These are phyloP conservation scores for Salarias fasciatus DNA, from an alignment of 2,797 vertebrate species.

Conservation along the genomic window DNA sequence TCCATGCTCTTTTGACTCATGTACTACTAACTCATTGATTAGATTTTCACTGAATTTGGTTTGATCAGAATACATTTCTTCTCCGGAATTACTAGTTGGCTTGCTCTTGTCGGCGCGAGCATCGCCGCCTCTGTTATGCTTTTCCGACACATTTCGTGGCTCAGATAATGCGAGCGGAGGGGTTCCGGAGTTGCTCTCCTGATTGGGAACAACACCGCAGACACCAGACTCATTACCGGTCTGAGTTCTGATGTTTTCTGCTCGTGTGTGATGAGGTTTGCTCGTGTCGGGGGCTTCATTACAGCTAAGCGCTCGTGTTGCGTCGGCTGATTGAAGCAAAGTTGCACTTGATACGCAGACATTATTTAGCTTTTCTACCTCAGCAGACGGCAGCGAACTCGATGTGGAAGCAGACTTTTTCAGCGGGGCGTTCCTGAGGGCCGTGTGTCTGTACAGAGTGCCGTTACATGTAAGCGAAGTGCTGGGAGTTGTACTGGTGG, in stretches of 20 bases:
- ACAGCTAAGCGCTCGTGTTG: slow-evolving; percentile 7
- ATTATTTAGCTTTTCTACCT: slow-evolving; percentile 38
- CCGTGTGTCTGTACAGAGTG: slow-evolving; percentile 17
- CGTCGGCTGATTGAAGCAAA: slow-evolving; percentile 39
- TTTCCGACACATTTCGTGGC: slow-evolving; percentile 31
- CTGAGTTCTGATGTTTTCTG: slow-evolving; percentile 18
- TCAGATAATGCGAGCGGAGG: slow-evolving; percentile 6
- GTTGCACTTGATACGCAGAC: slow-evolving; percentile 22
- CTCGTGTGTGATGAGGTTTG: slow-evolving; percentile 5
- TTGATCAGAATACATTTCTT: slow-evolving; percentile 15
- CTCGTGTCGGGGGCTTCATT: background rate
- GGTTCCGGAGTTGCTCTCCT: slow-evolving; percentile 30
- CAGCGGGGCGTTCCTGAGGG: slow-evolving; percentile 45
- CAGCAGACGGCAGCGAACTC: slow-evolving; percentile 4
- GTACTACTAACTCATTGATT: slow-evolving; percentile 45
- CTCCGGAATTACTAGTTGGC: slow-evolving; percentile 17
- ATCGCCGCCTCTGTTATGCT: slow-evolving; percentile 8
- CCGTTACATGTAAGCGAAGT: slow-evolving; percentile 12
- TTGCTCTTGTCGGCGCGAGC: background rate
- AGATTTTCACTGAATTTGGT: slow-evolving; percentile 48
- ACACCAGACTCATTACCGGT: slow-evolving; percentile 20
- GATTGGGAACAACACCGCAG: slow-evolving; percentile 11
- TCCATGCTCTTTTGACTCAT: slow-evolving; percentile 37
- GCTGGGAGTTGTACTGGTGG: slow-evolving; percentile 22
- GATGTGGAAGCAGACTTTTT: slow-evolving; percentile 20